phyloP scores from a whole-genome alignment of 1,140 invertebrate genomes.

The Hylaeus volcanicus region DNA sequence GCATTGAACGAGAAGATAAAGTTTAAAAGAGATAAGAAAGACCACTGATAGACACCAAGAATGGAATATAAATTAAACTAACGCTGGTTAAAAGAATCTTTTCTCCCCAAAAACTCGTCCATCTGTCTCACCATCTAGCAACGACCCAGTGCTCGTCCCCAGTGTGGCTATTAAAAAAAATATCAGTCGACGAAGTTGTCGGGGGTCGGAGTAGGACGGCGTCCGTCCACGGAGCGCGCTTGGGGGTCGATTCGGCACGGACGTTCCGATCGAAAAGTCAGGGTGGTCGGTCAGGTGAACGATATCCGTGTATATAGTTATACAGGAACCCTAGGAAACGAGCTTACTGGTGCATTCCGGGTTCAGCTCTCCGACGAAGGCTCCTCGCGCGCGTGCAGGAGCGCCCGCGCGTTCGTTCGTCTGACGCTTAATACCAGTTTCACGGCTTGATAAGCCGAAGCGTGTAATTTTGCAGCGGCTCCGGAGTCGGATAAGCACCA shows the following conservation, averaged over 20 bases:
- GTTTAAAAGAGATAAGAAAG: too few relatives aligned
- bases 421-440: conserved; percentile 75
- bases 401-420: conserved; percentile 66
- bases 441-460: conserved; percentile 76
- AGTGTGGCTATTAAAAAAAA: neutral
- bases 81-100: too few relatives aligned
- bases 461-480: conserved; percentile 77
- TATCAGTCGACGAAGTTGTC: neutral
- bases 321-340: conserved; percentile 61
- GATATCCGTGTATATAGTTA: conserved; percentile 63
- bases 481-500: conserved; percentile 71
- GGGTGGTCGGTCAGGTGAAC: conserved; percentile 65
- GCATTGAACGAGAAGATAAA: too few relatives aligned
- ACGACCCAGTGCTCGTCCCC: too few relatives aligned
- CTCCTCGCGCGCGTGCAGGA: conserved; percentile 65
- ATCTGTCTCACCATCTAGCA: too few relatives aligned
- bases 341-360: conserved; percentile 62
- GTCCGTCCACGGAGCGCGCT: neutral
- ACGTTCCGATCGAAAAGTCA: conserved; percentile 61
- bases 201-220: neutral
- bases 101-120: too few relatives aligned
- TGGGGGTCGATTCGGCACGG: conserved; percentile 42
- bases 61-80: too few relatives aligned
- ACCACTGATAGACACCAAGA: too few relatives aligned
- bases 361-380: conserved; percentile 61